Evolutionary conservation across 2,113 vertebrate species (phyloP), one percentile per base, ranked within the genome.

Genomic region (Castor canadensis): DNA sequence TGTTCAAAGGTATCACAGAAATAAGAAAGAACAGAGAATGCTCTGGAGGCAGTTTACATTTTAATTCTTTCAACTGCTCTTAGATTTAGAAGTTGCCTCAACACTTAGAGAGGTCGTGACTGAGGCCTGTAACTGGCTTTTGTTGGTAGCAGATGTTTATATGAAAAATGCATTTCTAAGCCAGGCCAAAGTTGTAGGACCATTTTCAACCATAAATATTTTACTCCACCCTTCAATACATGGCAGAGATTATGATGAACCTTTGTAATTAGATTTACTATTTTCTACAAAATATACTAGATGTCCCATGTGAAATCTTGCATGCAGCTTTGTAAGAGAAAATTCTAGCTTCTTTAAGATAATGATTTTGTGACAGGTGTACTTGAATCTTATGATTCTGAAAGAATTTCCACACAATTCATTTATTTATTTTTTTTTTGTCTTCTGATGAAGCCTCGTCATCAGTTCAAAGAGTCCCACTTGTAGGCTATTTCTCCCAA

Each of bases 171-270:
- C 24, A 64, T 85, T 75, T 84, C 28, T 2, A 40, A 73, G 75
- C 3, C 1, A 2, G n/a, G 38, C 9, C 49, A 76, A 43, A 72
- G 8, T 17, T 64, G 6, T 0, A 12, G 40, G 45, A 13, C 7
- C 11, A n/a, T 75, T 83, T 32, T 75, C 35, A n/a, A 12, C 13
- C 24, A 45, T 16, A 45, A 86, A 47, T 16, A 32, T 60, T 66
- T 30, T 4, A 69, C 0, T 3, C 0, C 9, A n/a, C 4, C 1
- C 28, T 40, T 9, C 2, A 66, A 3, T 7, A 38, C 15, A 47
- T 20, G 17, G 49, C 12, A 69, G 9, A 43, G 3, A 87, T 49
- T 40, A 2, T 54, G 15, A 3, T 45, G 35, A 76, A 7, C 19
- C 13, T 75, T 49, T 72, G 52, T 66, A 81, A 82, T 66, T 32